Evolutionary conservation across 2,113 vertebrate species (phyloP).

Genomic region (Cyprinodon brontotheroides): DNA sequence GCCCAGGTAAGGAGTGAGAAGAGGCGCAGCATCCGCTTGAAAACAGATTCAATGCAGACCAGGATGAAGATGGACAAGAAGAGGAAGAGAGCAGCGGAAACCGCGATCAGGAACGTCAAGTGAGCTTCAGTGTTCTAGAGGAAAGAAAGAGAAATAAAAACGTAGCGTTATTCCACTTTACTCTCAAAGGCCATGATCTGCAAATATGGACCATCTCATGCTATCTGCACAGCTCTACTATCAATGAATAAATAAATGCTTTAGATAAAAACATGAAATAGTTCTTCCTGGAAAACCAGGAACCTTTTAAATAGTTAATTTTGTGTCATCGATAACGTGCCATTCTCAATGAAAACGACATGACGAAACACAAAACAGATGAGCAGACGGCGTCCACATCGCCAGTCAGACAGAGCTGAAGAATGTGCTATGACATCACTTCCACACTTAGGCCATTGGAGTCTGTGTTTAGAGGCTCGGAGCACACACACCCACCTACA

Average conservation of each 20-base stretch:
- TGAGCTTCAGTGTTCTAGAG: constrained; percentile 90
- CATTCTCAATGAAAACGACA: constrained; percentile 10
- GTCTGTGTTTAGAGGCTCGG: constrained; percentile 64
- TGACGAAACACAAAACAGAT: constrained; percentile 25
- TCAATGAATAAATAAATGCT: background rate
- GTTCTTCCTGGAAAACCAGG: background rate
- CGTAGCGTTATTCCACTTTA: background rate
- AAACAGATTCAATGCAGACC: constrained; percentile 93
- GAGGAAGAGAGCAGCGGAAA: constrained; percentile 93
- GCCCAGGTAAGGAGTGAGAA: constrained; percentile 96
- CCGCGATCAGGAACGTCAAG: constrained; percentile 94
- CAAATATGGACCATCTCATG: too few relatives aligned
- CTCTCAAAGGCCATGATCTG: too few relatives aligned
- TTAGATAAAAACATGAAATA: background rate
- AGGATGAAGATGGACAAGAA: constrained; percentile 97
- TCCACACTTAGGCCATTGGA: constrained; percentile 55
- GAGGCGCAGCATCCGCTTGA: constrained; percentile 93
- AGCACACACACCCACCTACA: constrained; percentile 35
- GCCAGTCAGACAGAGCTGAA: constrained; percentile 62
- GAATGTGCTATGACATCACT: constrained; percentile 73
- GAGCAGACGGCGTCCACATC: constrained; percentile 50
- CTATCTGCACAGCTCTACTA: background rate
- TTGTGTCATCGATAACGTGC: constrained; percentile 7
- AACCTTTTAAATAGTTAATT: background rate
- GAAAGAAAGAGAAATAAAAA: constrained; percentile 29